Conservation (phyloP, 1,140 invertebrate species). For the Neomicropteryx cornuta region DNA sequence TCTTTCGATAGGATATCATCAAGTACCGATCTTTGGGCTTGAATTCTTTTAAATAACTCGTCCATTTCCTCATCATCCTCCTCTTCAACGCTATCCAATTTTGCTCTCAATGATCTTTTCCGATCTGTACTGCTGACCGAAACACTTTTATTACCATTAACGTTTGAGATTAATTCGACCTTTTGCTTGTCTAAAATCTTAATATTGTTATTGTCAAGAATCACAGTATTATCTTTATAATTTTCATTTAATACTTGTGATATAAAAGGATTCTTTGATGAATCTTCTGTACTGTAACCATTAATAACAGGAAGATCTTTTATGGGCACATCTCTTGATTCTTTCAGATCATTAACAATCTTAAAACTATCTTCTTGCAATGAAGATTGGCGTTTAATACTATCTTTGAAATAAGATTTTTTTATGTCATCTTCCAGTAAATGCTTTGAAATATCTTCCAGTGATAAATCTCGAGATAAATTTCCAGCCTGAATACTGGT, state of each 20-base stretch:
- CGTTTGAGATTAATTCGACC: too few relatives aligned
- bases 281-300: too few relatives aligned
- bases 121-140: too few relatives aligned
- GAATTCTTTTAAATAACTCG: conserved; percentile 48
- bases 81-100: conserved; percentile 33
- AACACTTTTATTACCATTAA: too few relatives aligned
- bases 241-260: too few relatives aligned
- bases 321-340: conserved; percentile 7
- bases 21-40: conserved; percentile 55
- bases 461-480: conserved; percentile 45
- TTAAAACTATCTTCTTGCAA: conserved; percentile 36
- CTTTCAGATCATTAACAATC: conserved; percentile 16
- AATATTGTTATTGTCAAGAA: too few relatives aligned
- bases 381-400: conserved; percentile 32
- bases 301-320: conserved; percentile 10
- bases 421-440: conserved; percentile 34
- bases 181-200: too few relatives aligned
- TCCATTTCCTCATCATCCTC: conserved; percentile 46
- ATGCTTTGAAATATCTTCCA: conserved; percentile 39
- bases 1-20: conserved; percentile 56
- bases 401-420: conserved; percentile 37
- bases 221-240: too few relatives aligned
- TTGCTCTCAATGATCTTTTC: conserved; percentile 22
- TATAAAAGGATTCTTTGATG: too few relatives aligned
- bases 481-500: conserved; percentile 39